These are phyloP conservation scores for Drosophila tripunctata DNA, from an alignment of 2,888 invertebrate genomes.

Conservation along the genomic window DNA sequence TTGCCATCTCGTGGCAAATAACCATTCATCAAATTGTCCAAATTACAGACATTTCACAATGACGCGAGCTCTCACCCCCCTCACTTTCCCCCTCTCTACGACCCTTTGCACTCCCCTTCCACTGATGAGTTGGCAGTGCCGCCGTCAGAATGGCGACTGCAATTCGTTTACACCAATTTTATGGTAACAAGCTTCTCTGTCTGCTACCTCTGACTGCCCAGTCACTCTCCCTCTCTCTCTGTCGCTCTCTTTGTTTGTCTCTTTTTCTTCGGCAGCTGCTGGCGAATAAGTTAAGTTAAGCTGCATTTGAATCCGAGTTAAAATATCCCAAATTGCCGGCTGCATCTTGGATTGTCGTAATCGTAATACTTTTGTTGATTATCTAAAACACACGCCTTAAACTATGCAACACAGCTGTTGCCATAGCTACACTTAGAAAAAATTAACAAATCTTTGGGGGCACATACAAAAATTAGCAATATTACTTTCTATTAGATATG, in stretches of 20 bases:
- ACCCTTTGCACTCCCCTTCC: conserved; percentile 6
- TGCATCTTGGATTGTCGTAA: conserved; percentile 43
- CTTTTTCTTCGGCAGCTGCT: conserved; percentile 55
- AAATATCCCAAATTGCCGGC: conserved; percentile 53
- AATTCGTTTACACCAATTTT: conserved; percentile 84
- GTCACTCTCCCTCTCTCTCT: not conserved
- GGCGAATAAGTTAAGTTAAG: conserved; percentile 41
- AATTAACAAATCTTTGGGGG: not conserved
- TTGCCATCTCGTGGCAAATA: conserved; percentile 84
- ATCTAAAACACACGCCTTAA: conserved; percentile 51
- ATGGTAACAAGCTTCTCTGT: conserved; percentile 76
- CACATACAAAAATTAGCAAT: too few relatives aligned
- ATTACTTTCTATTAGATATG: too few relatives aligned
- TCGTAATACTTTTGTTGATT: conserved; percentile 13
- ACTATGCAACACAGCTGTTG: conserved; percentile 69
- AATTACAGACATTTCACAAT: conserved; percentile 84
- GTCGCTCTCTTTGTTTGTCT: not conserved
- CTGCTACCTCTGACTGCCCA: conserved; percentile 4
- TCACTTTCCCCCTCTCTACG: conserved; percentile 14
- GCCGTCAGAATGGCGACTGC: conserved; percentile 71
- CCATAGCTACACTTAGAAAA: not conserved
- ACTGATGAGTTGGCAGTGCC: conserved; percentile 54
- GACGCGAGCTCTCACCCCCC: conserved; percentile 59
- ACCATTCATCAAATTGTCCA: conserved; percentile 84
- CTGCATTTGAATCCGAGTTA: conserved; percentile 26